A percentile compares a stretch with the other conserved stretches of the same genome.
Evolutionary conservation across 2,888 invertebrate genomes (phyloP).

Genomic region (Apamea monoglypha): DNA sequence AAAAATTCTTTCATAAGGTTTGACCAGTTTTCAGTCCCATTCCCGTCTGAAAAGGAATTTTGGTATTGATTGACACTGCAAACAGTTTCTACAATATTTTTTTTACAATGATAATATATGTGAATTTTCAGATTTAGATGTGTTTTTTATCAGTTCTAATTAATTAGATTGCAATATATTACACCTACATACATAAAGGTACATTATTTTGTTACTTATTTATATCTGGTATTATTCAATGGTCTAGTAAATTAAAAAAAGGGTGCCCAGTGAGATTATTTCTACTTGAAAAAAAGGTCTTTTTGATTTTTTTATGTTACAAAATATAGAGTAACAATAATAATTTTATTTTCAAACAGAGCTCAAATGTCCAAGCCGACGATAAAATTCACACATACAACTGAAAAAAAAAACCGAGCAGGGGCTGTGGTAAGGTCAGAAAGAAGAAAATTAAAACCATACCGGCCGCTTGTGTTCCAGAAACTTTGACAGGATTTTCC

Average conservation of each 20-base stretch:
- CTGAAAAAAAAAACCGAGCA: no score
- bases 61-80: not conserved
- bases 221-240: not conserved
- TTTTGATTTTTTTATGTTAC: not conserved
- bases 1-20: constrained; percentile 37
- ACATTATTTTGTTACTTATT: not conserved
- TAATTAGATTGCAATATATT: not conserved
- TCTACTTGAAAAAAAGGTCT: not conserved
- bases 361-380: not conserved
- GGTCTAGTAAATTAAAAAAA: not conserved
- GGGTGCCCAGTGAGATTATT: constrained; percentile 19
- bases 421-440: not conserved
- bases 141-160: not conserved
- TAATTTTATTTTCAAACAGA: not conserved
- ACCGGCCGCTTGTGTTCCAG: constrained; percentile 1
- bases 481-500: not conserved
- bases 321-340: not conserved
- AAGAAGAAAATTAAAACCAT: constrained; percentile 17
- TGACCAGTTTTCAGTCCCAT: constrained; percentile 7
- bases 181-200: not conserved
- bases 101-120: not conserved
- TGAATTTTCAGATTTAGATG: not conserved
- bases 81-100: not conserved
- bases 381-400: not conserved
- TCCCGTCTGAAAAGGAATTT: constrained; percentile 8